Evolutionary conservation across 53 echinoderm and acorn worm species (phyloP).

Genomic region (Zoroaster sp.): DNA sequence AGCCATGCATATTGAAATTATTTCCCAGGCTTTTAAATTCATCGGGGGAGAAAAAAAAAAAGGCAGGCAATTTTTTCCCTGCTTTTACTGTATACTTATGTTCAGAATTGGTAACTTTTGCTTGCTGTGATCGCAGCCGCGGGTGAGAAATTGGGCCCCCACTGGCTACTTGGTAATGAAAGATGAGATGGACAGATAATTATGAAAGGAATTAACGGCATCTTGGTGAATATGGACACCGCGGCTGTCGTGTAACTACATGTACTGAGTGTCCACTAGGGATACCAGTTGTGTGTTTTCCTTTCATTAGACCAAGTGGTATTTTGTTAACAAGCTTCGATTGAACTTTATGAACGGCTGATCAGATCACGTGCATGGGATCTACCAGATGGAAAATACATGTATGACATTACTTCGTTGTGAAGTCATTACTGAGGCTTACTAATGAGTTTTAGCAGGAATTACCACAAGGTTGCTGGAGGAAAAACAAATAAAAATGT

Average conservation of each 20-base stretch:
- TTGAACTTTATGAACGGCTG: not conserved
- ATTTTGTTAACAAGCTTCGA: not conserved
- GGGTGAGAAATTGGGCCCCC: not conserved
- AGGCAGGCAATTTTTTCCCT: too few species aligned
- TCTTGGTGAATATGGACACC: not conserved
- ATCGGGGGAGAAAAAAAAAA: not conserved
- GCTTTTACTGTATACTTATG: not conserved
- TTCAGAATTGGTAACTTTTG: not conserved
- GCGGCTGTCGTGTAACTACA: not conserved
- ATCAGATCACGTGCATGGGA: too few species aligned
- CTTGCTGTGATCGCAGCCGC: not conserved
- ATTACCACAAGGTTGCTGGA: too few species aligned
- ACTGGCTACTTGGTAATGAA: not conserved
- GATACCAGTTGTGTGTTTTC: not conserved
- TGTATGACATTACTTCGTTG: too few species aligned
- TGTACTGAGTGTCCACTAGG: not conserved
- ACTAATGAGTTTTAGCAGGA: too few species aligned
- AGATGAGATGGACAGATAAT: not conserved
- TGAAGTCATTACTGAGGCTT: too few species aligned
- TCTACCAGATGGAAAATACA: too few species aligned
- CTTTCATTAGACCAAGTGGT: constrained; percentile 19
- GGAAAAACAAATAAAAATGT: too few species aligned
- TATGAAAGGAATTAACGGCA: not conserved
- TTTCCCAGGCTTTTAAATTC: not conserved
- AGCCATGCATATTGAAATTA: not conserved